A percentile compares a stretch with the other conserved stretches of the same genome.
phyloP scores from a whole-genome alignment of 2,797 vertebrate species.

The Manis pentadactyla region DNA sequence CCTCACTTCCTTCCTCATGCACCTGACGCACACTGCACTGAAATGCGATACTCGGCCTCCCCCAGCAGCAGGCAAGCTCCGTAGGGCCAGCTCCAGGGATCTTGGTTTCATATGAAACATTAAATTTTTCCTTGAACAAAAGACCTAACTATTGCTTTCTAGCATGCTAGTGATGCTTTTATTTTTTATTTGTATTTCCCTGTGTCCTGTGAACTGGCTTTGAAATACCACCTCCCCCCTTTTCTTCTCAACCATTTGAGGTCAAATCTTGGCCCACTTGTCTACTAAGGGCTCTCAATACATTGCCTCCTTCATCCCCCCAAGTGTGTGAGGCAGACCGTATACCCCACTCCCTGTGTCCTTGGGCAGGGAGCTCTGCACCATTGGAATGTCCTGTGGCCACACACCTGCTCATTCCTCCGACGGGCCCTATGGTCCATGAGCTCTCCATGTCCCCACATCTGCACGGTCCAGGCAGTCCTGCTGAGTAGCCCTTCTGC shows the following conservation, averaged over 20 bases:
- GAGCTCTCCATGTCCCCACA: neutral
- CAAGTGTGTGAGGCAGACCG: neutral
- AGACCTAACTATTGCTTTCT: neutral
- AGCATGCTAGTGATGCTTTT: neutral
- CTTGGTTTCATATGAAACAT: neutral
- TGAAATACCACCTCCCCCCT: neutral
- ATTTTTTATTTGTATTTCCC: neutral
- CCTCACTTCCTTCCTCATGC: neutral
- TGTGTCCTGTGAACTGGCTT: neutral
- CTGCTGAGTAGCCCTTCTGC: neutral
- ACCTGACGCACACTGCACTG: accelerated
- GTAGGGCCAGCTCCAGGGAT: accelerated
- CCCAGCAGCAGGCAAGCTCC: neutral
- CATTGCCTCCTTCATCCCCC: neutral
- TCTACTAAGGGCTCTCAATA: neutral
- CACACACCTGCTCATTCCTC: neutral
- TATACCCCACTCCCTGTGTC: neutral
- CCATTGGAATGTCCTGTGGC: neutral
- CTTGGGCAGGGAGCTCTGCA: accelerated
- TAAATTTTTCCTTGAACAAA: neutral
- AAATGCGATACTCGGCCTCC: neutral
- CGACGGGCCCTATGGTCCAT: accelerated
- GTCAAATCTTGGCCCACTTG: neutral
- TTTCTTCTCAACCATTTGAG: neutral
- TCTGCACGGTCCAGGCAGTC: neutral